Evolutionary conservation across 2,113 vertebrate species (phyloP), one percentile per base, ranked within the genome.

Genomic region (Acrocephalus arundinaceus): DNA sequence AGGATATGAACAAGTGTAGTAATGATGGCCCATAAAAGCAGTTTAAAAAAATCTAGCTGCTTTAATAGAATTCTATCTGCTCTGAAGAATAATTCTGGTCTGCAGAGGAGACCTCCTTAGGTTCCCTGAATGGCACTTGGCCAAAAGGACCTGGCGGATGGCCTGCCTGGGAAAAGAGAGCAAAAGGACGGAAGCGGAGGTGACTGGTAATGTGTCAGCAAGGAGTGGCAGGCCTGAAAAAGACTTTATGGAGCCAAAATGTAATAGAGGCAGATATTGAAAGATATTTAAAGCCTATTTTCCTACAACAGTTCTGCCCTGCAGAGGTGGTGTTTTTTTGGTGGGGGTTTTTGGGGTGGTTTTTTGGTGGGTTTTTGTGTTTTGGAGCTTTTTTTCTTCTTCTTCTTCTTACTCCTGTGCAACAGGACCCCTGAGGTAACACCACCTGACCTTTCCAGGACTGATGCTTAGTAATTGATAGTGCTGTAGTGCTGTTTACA

Each of bases 121-220:
- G 24, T 49, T 85, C 20, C 11, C 39, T 77, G 87, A 57, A 63
- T 71, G 59, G 37, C 67, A 51, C 31, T 90, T 85, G 55, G 73
- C 61, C 68, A 88, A 73, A 80, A 61, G 45, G 72, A 55, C 30
- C 37, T 63, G 79, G 78, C 0, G 0, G 57, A 37, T 71, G n/a
- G 48, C 79, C 48, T 71, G 61, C 57, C 72, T 94, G 75, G 90
- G 92, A 94, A 92, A 85, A 74, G 41, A 71, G 39, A 93, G 71
- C 46, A 65, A 45, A 87, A 95, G 73, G 73, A 75, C 5, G 41
- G 89, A 95, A 96, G 54, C 4, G 77, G 95, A 96, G 83, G 91
- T 97, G 96, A 96, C 83, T 92, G 87, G 35, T 78, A 72, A 87
- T 97, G 96, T 97, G 96, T 97, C 96, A 97, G 84, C 91, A 96